Percentiles rank a stretch among this genome's conserved stretches.
Evolutionary conservation across 2,113 vertebrate genomes (phyloP).

Genomic region (Bucco capensis): DNA sequence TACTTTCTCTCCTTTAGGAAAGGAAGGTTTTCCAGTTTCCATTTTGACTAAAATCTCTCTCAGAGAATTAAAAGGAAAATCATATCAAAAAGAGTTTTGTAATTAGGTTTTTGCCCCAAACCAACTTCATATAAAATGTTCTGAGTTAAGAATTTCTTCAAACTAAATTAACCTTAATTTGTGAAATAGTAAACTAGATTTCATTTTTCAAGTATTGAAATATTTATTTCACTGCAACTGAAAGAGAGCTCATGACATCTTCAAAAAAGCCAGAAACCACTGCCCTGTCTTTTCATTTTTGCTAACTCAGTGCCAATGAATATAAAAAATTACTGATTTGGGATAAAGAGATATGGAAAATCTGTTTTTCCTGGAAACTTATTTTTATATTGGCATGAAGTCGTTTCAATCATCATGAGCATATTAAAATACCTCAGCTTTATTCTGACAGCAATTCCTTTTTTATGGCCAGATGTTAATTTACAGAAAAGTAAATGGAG

Average conservation of each 20-base stretch:
- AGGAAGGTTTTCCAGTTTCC: too few species aligned
- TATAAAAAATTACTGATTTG: not conserved
- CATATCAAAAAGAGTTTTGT: not conserved
- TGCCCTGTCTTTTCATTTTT: not conserved
- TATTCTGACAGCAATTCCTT: conserved; percentile 1
- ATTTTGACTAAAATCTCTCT: too few species aligned
- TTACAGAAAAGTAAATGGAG: conserved; percentile 39
- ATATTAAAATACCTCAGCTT: not conserved
- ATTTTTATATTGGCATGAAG: not conserved
- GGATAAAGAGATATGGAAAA: not conserved
- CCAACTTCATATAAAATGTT: not conserved
- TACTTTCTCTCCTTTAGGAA: too few species aligned
- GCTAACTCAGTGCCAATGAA: not conserved
- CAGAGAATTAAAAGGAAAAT: not conserved
- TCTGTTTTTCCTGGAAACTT: not conserved
- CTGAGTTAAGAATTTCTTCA: not conserved
- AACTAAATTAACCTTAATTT: not conserved
- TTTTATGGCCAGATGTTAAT: conserved; percentile 37
- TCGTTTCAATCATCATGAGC: not conserved
- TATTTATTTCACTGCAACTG: not conserved
- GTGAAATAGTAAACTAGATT: not conserved
- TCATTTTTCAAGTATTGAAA: not conserved
- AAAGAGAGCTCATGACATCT: not conserved
- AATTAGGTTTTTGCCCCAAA: not conserved
- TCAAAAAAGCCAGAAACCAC: not conserved